Evolutionary conservation across 2,797 vertebrate genomes (phyloP), one percentile per base, ranked within the genome.

Genomic region (Lophius americanus): DNA sequence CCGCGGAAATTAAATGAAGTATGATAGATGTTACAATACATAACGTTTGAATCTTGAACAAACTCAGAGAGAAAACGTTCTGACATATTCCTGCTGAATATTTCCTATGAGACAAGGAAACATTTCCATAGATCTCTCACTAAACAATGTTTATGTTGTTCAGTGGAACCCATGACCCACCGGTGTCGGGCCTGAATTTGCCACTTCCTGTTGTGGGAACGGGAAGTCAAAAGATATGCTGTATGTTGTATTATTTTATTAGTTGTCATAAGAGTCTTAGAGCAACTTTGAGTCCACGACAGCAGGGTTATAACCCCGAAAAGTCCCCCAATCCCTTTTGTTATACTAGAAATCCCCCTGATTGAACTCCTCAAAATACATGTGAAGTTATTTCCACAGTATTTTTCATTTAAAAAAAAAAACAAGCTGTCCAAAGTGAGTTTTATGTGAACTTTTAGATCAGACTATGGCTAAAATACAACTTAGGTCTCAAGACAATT

Each of bases 141-240:
- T 23, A 52, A 66, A 73, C 66, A 79, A 66, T 62, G 60, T 63
- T 74, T 23, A 23, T 23, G 23, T 23, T 23, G 23, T 59, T 71
- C 56, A 72, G 59, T 62, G 54, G 78, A 77, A 73, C 60, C 62
- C 47, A n/a, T 69, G 64, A 85, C 77, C 70, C 59, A n/a, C 3
- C 5, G 63, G 48, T 47, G 56, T 66, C 68, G 48, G 44, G 56
- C 64, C 68, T 73, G 48, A 67, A 79, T 49, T 9, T 65, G 53
- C n/a, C 37, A 54, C 85, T 81, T 87, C 64, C 60, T 75, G 68
- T 76, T 49, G 69, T 83, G 83, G 73, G 82, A 90, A 85, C 64
- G 39, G 43, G 47, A 80, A 62, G 89, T 87, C 42, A 87, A 86
- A 90, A 43, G 2, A 46, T 59, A 50, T 59, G 60, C 36, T 53